Evolutionary conservation across 53 echinoderm and acorn worm genomes (phyloP), one percentile per base, ranked within the genome.

Genomic region (Crossaster papposus): DNA sequence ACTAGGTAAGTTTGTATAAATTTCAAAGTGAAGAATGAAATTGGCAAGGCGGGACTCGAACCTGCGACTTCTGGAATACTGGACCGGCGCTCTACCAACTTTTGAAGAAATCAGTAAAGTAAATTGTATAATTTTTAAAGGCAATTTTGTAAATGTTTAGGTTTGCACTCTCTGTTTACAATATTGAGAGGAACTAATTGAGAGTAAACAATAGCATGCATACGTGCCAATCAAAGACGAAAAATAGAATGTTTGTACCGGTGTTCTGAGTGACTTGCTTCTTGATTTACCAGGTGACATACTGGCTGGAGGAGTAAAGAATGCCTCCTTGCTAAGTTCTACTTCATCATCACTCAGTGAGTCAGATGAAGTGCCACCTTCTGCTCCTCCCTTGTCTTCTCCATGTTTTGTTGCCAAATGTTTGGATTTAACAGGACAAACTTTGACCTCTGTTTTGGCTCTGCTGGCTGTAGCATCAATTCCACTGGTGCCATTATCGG

Each of bases 401-500:
- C 3, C 31, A 22, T 58, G n/a, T n/a, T n/a, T n/a, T n/a, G n/a
- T 55, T 20, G 58, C 55, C 23, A 38, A 23, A 11, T 12, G 35
- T 37, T 75, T 58, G 2, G 24, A 0, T 50, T 44, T 64, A 20
- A 62, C 37, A 28, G 35, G 72, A 15, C 31, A 71, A 53, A 26
- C 54, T 77, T 75, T 58, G 76, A 36, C 38, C 12, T 58, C 37
- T 20, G 87, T 35, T n/a, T 4, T 32, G 31, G 9, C 30, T 2
- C 34, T 72, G 72, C 68, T 53, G 6, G 22, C 34, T 55, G 36
- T 34, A 22, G 36, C 28, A 26, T 87, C 87, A 24, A 65, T 77
- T 36, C 55, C 86, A 51, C 76, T 86, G 74, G 35, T 54, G 11
- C 31, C 72, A 30, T 87, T 62, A 31, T 94, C 86, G 15, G 94